Percentiles rank a stretch among this genome's conserved stretches.
phyloP scores from a whole-genome alignment of 2,888 invertebrate species.

The Melanostoma scalare region DNA sequence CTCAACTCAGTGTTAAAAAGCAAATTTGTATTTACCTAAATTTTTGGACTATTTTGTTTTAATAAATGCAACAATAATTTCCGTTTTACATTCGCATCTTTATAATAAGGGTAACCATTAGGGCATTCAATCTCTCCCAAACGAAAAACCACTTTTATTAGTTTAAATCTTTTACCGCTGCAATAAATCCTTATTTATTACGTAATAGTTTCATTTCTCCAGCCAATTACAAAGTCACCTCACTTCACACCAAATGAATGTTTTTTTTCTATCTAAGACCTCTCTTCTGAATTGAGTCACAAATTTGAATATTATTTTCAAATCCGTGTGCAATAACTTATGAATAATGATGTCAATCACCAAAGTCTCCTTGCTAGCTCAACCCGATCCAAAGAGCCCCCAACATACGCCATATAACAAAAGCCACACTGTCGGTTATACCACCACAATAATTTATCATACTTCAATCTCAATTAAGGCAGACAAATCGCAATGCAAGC shows the following conservation, averaged over 20 bases:
- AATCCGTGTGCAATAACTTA: conserved; percentile 55
- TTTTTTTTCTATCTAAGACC: conserved; percentile 7
- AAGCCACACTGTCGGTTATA: conserved; percentile 42
- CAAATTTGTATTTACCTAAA: no score
- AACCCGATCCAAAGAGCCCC: conserved; percentile 25
- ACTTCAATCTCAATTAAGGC: conserved; percentile 69
- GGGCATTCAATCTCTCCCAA: no score
- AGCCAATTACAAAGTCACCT: neutral
- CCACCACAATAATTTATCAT: conserved; percentile 62
- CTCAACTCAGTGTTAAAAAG: no score
- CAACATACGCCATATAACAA: conserved; percentile 33
- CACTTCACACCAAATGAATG: conserved; percentile 34
- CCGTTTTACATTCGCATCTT: no score
- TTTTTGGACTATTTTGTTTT: no score
- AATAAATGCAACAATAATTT: no score
- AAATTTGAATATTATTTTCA: conserved; percentile 51
- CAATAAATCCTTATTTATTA: conserved; percentile 15
- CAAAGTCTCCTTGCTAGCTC: conserved; percentile 14
- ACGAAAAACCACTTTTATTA: neutral
- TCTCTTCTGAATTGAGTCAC: conserved; percentile 52
- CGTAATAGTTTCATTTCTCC: neutral
- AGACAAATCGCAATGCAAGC: conserved; percentile 63
- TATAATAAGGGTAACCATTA: no score
- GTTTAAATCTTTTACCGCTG: no score
- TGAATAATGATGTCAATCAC: conserved; percentile 63